These are phyloP conservation scores for Margaritifera margaritifera DNA, from an alignment of 2,888 invertebrate species.

Conservation along the genomic window DNA sequence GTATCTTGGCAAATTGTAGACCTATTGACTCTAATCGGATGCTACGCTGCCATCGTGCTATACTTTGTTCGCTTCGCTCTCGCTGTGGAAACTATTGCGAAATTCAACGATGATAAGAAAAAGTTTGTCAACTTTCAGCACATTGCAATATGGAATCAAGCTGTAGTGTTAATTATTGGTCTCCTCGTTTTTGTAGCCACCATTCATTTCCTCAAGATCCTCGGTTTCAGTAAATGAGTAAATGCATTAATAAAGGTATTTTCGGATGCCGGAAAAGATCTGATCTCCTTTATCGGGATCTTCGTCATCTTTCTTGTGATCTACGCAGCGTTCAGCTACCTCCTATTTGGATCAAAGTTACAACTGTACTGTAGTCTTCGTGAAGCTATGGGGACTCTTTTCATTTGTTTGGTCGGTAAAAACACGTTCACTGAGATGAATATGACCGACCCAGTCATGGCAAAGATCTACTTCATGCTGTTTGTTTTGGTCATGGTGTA, in stretches of 20 bases:
- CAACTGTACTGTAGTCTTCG: conserved; percentile 46
- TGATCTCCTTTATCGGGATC: conserved; percentile 52
- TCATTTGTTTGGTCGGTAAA: conserved; percentile 58
- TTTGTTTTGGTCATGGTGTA: conserved; percentile 54
- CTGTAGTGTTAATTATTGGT: conserved; percentile 43
- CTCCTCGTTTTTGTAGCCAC: conserved; percentile 49
- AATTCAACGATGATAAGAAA: conserved; percentile 48
- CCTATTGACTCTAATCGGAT: conserved; percentile 30
- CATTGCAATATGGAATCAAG: conserved; percentile 50
- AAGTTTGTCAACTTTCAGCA: conserved; percentile 58
- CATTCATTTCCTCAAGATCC: conserved; percentile 48
- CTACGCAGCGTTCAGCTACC: conserved; percentile 49
- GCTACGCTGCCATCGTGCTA: conserved; percentile 39
- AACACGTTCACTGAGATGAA: conserved; percentile 50
- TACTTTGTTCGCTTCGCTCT: conserved; percentile 36
- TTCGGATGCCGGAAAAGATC: conserved; percentile 40
- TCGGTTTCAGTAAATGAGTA: conserved; percentile 54
- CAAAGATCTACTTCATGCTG: conserved; percentile 53
- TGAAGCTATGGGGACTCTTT: conserved; percentile 46
- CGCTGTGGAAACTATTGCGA: conserved; percentile 36
- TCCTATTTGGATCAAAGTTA: conserved; percentile 47
- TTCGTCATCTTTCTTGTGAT: conserved; percentile 42
- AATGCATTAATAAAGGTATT: conserved; percentile 46
- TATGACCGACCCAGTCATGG: conserved; percentile 40
- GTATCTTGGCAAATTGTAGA: conserved; percentile 50